Conservation (phyloP, 2,797 vertebrate species). For the Siniperca scherzeri region DNA sequence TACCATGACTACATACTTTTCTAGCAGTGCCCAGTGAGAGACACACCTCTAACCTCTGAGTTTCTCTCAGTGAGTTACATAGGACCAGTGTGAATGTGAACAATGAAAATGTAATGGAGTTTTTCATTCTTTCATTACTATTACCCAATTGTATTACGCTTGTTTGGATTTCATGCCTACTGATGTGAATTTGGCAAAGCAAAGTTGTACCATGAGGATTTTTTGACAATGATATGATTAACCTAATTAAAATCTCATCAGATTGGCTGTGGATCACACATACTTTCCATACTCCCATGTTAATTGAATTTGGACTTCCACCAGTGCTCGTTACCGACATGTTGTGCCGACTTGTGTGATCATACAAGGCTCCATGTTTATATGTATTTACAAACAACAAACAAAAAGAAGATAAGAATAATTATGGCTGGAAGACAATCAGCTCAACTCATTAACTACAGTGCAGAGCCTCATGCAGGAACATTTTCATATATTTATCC, state of each 20-base stretch:
- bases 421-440: neutral
- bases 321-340: conserved; percentile 8
- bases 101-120: neutral
- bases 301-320: conserved; percentile 25
- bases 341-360: neutral
- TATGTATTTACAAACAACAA: neutral
- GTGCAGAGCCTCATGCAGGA: neutral
- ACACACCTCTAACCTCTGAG: neutral
- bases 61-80: neutral
- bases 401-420: neutral
- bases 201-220: neutral
- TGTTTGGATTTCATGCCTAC: neutral
- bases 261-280: conserved; percentile 34
- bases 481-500: neutral
- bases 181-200: conserved; percentile 17
- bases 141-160: neutral
- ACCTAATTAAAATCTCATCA: conserved; percentile 32
- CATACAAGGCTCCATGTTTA: neutral
- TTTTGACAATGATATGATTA: conserved; percentile 2
- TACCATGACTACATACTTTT: neutral
- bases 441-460: neutral
- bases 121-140: neutral
- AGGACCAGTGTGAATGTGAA: neutral
- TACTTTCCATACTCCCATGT: neutral
- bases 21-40: neutral